Evolutionary conservation across 2,888 invertebrate species (phyloP).

Genomic region (Adelognathus sp.): DNA sequence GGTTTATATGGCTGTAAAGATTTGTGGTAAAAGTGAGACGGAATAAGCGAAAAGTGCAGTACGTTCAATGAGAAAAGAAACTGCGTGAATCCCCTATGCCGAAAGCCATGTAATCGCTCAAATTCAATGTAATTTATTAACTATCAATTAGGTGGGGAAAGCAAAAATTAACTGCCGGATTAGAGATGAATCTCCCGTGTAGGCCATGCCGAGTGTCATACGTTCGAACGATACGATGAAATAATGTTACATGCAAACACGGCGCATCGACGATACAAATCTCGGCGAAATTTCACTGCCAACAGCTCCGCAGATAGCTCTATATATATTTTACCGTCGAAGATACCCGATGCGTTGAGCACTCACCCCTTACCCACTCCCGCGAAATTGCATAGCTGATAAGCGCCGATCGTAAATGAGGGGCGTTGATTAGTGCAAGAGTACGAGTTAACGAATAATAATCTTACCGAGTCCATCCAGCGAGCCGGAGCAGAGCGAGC

Average conservation of each 20-base stretch:
- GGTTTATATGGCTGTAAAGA: slow-evolving; percentile 60
- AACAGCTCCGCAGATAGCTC: slow-evolving; percentile 45
- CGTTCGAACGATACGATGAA: slow-evolving; percentile 3
- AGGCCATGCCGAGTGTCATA: slow-evolving; percentile 43
- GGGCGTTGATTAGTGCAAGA: slow-evolving; percentile 28
- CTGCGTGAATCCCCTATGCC: slow-evolving; percentile 52
- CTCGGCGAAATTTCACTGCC: slow-evolving; percentile 57
- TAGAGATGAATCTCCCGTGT: slow-evolving; percentile 48
- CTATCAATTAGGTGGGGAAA: slow-evolving; percentile 53
- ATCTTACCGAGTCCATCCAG: slow-evolving; percentile 56
- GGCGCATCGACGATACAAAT: slow-evolving; percentile 9
- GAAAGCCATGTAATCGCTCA: slow-evolving; percentile 74
- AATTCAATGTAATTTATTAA: slow-evolving; percentile 73
- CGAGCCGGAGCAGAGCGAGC: slow-evolving; percentile 25
- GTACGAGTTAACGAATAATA: slow-evolving; percentile 44
- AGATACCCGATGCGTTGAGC: not conserved
- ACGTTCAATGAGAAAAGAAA: slow-evolving; percentile 57
- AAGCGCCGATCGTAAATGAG: slow-evolving; percentile 29
- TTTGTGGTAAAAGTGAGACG: slow-evolving; percentile 56
- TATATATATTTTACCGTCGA: slow-evolving; percentile 1
- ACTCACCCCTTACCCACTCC: not conserved
- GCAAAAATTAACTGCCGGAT: slow-evolving; percentile 53
- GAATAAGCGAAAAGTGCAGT: slow-evolving; percentile 11
- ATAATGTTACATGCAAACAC: slow-evolving; percentile 1
- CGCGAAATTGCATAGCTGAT: slow-evolving; percentile 1